These are phyloP conservation scores for Liodrosophila aerea DNA, from an alignment of 2,888 invertebrate genomes.

Conservation along the genomic window DNA sequence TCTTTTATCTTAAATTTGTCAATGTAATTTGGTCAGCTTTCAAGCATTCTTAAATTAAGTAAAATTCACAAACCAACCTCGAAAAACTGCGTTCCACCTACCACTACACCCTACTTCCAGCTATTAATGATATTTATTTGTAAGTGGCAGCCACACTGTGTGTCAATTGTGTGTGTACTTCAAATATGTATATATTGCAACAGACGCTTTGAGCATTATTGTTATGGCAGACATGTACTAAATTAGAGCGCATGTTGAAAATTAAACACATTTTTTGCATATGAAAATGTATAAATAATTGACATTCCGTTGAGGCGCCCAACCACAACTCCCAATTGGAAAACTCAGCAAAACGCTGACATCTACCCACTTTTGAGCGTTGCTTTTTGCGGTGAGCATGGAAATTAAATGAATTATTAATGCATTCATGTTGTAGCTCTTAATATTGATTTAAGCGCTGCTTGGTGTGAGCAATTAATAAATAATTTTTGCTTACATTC, in stretches of 20 bases:
- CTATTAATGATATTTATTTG: constrained; percentile 1
- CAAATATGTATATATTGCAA: constrained; percentile 37
- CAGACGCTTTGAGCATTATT: constrained; percentile 31
- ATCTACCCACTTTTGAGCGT: neutral
- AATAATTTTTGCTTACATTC: constrained; percentile 54
- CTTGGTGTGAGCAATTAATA: constrained; percentile 65
- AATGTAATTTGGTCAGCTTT: too few species aligned
- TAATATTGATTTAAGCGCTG: constrained; percentile 62
- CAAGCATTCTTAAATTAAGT: neutral
- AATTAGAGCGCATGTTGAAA: constrained; percentile 26
- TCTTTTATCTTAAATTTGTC: too few species aligned
- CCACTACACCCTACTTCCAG: neutral
- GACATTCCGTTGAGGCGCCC: constrained; percentile 14
- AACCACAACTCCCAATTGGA: neutral
- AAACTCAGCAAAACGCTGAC: neutral
- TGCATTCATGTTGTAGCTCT: constrained; percentile 60
- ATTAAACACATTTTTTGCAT: constrained; percentile 30
- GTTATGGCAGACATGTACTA: constrained; percentile 23
- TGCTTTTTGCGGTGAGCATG: constrained; percentile 33
- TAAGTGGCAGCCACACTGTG: constrained; percentile 12
- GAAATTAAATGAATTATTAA: constrained; percentile 65
- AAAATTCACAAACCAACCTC: neutral
- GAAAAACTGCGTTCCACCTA: too few species aligned
- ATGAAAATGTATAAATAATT: constrained; percentile 32
- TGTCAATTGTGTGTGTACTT: constrained; percentile 33